Percentiles rank a stretch among this genome's conserved stretches.
These are phyloP conservation scores for Dryas iulia DNA, from an alignment of 1,140 invertebrate genomes.

Conservation along the genomic window DNA sequence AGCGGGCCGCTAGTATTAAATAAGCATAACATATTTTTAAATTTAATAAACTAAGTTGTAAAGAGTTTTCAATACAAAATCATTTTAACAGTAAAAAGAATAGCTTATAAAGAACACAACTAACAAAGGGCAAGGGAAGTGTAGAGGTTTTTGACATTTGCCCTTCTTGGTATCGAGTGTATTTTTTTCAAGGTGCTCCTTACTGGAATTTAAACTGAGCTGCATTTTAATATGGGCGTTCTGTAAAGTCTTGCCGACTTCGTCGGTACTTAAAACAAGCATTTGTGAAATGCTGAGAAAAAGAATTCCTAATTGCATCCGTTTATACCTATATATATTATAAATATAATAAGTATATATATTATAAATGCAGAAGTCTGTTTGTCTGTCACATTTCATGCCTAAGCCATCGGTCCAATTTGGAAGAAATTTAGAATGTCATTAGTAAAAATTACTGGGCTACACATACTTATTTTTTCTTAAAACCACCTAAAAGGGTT, in stretches of 20 bases:
- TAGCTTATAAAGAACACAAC: not conserved
- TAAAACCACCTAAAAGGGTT: too few relatives aligned
- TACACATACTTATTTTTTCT: too few relatives aligned
- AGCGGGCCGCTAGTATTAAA: too few relatives aligned
- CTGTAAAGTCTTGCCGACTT: not conserved
- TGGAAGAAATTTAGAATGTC: too few relatives aligned
- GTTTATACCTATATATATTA: not conserved
- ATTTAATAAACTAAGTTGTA: too few relatives aligned
- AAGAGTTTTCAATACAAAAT: not conserved
- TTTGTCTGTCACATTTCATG: too few relatives aligned
- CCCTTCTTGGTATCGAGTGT: not conserved
- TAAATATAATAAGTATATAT: too few relatives aligned
- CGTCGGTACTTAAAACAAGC: not conserved
- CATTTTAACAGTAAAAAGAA: not conserved
- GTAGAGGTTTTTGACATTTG: not conserved
- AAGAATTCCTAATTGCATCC: not conserved
- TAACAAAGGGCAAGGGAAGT: not conserved
- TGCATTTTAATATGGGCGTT: not conserved
- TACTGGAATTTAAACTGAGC: not conserved
- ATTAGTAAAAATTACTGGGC: too few relatives aligned
- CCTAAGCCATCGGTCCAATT: too few relatives aligned
- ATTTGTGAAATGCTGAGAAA: not conserved
- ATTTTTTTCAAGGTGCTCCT: constrained; percentile 2
- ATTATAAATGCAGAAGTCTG: too few relatives aligned
- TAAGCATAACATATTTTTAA: too few relatives aligned